Base-by-base conservation (phyloP, 2,113 vertebrate genomes). In the Aix galericulata region DNA sequence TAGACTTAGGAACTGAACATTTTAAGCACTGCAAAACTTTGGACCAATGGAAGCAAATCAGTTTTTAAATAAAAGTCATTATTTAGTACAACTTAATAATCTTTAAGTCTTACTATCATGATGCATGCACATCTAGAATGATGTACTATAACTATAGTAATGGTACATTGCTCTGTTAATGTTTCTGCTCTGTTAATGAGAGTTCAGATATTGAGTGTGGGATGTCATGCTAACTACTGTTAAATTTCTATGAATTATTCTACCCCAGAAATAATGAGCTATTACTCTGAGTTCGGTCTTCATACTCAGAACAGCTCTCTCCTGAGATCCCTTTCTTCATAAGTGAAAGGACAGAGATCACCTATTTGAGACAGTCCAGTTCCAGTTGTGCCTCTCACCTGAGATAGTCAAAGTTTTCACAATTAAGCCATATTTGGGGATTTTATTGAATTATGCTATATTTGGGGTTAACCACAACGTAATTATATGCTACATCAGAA, bases 321-420 rank as follows among this genome's bases (percentile, higher is more conserved):
- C 64, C 21, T 62, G 69, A 66, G 50, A 60, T 6, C 3, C 60
- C 38, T 84, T 72, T 8, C 13, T 32, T n/a, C 15, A 8, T 42
- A 22, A 53, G 1, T 7, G 13, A 53, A 86, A 78, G 4, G 11
- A 21, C 3, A 40, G 38, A 63, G 8, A 38, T 0, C 0, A 26
- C 9, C 44, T 44, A 63, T 4, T 20, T 75, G 36, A 52, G 20
- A 59, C 11, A 59, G 46, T 8, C 8, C 2, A 26, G 6, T 48
- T 80, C 3, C 10, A 59, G 4, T 20, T 72, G 6, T 58, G 6
- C 53, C 78, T 81, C 36, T 81, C 60, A 60, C 11, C 11, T 3
- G 20, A 63, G 15, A 8, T 50, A 25, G 3, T 72, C 5, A 76
- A 93, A 91, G 67, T 22, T 9, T 7, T 79, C 20, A 38, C 21